Base-by-base conservation (phyloP, 1,140 invertebrate species). In the Sycophaga agraensis region DNA sequence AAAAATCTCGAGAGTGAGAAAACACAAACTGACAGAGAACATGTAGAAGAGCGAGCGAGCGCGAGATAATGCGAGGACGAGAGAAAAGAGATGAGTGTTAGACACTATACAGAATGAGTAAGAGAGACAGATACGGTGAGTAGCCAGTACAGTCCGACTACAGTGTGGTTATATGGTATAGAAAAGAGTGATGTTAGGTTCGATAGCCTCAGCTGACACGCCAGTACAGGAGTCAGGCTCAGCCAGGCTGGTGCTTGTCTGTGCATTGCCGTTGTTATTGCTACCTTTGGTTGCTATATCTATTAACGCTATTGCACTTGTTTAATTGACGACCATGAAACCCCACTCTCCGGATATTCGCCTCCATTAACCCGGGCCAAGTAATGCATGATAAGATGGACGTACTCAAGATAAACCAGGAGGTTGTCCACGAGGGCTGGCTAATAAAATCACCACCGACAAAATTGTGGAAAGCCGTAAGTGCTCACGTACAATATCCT, bases 361-460 rank as follows among this genome's bases (percentile, higher is more conserved):
- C 9, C 19, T n/a, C 34, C 24, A 28, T 11, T 26, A 19, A 17
- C 16, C 39, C 2, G 4, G 16, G n/a, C n/a, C n/a, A n/a, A 4
- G 39, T n/a, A 2, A 4, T 42, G n/a, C 39, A 2, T 12, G 45
- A 21, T 16, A 51, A 8, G 24, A 64, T 64, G 62, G 62, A 64
- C 34, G 14, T 24, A 16, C 70, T 78, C 16, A 78, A 74, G 71
- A 75, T 72, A 19, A 78, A 73, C n/a, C 79, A 78, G 58, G 87
- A 89, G 73, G 83, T 89, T 59, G 87, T 90, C 62, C 85, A 91
- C 72, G 90, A 93, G 82, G 93, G 93, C 60, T 95, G 92, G 92
- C 84, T 96, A 51, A 93, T 91, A 42, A 96, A 96, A 84, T 95
- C 93, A 43, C 93, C 93, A 61, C 93, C 93, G 24, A 87, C 89